Percentiles rank a stretch among this genome's conserved stretches.
phyloP scores from a whole-genome alignment of 2,888 invertebrate species.

The Leptura quadrifasciata region DNA sequence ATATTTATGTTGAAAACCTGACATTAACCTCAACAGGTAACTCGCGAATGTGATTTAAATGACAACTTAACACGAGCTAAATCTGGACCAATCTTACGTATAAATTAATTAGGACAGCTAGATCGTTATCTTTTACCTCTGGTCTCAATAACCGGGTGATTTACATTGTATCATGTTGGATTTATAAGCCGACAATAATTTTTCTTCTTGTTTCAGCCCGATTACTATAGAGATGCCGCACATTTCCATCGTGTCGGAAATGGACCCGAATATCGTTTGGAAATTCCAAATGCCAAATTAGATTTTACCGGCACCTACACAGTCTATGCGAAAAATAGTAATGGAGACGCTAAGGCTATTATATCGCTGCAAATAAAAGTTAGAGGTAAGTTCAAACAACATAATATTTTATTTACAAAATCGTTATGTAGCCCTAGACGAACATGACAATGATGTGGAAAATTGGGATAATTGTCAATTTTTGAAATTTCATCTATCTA shows the following conservation, averaged over 20 bases:
- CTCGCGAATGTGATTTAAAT: constrained; percentile 30
- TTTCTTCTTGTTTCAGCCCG: constrained; percentile 79
- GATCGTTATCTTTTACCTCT: constrained; percentile 26
- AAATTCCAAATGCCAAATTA: constrained; percentile 90
- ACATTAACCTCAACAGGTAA: constrained; percentile 12
- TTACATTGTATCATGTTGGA: constrained; percentile 10
- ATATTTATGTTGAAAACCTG: constrained; percentile 28
- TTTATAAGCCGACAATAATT: constrained; percentile 20
- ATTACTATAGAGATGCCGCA: constrained; percentile 90
- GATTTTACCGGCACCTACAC: constrained; percentile 93
- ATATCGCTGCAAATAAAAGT: constrained; percentile 91
- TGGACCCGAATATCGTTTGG: constrained; percentile 88
- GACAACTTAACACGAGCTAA: constrained; percentile 31
- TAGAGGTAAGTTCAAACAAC: constrained; percentile 82
- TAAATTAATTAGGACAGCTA: constrained; percentile 41
- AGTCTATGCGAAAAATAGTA: constrained; percentile 86
- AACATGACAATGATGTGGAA: too few relatives aligned
- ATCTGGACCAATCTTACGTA: constrained; percentile 36
- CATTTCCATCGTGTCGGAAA: constrained; percentile 86
- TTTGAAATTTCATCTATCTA: too few relatives aligned
- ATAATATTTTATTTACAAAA: too few relatives aligned
- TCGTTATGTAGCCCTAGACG: too few relatives aligned
- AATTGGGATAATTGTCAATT: too few relatives aligned
- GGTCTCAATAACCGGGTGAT: constrained; percentile 15
- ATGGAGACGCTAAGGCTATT: constrained; percentile 90